These are phyloP conservation scores for Bacillus rossius DNA, from an alignment of 1,140 invertebrate species.

Conservation along the genomic window DNA sequence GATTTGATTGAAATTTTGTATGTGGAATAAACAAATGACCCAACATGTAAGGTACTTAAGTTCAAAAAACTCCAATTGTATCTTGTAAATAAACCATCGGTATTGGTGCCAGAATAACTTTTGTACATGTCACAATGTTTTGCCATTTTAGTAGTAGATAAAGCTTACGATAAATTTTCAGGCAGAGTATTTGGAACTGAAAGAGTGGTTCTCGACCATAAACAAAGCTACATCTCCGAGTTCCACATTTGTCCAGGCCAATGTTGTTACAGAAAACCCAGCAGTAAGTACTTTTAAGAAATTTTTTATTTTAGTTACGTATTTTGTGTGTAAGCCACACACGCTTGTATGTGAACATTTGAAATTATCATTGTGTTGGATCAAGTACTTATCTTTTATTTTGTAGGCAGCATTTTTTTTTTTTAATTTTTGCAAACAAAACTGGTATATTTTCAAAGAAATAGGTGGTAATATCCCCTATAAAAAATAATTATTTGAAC, in stretches of 20 bases:
- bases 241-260: constrained; percentile 69
- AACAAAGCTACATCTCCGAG: constrained; percentile 64
- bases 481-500: not conserved
- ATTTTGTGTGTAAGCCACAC: not conserved
- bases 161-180: too few species aligned
- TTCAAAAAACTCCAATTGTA: too few species aligned
- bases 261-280: constrained; percentile 60
- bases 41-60: too few species aligned
- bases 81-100: too few species aligned
- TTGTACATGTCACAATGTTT: too few species aligned
- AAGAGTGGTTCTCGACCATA: constrained; percentile 74
- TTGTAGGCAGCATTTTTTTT: too few species aligned
- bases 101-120: too few species aligned
- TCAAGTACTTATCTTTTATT: too few species aligned
- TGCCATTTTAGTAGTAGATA: too few species aligned
- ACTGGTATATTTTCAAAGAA: not conserved
- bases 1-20: too few species aligned
- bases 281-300: constrained; percentile 39
- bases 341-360: not conserved
- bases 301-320: not conserved
- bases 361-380: not conserved
- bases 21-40: too few species aligned
- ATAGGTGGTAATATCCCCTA: not conserved
- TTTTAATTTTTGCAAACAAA: not conserved
- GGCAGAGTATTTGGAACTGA: constrained; percentile 64